Base-by-base conservation (phyloP, 2,797 vertebrate genomes). In the Lutjanus campechanus region DNA sequence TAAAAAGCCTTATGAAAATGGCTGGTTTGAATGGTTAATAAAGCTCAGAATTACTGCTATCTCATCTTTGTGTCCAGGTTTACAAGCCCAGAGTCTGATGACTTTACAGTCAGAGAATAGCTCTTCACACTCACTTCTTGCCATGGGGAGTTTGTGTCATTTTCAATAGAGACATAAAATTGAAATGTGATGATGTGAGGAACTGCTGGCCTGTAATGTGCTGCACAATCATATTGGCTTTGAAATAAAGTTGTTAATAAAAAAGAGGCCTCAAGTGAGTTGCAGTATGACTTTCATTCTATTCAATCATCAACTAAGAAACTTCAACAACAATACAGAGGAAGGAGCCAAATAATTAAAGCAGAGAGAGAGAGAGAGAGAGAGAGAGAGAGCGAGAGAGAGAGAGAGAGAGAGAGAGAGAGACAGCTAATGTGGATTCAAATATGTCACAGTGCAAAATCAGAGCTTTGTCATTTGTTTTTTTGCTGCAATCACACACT, bases 201-300 rank as follows among this genome's bases (percentile, higher is more conserved):
- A 43, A 54, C 51, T 36, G 56, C 75, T 47, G 44, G 56, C 51
- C 49, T 62, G 65, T 9, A 68, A 65, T 12, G 17, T 46, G 44
- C 29, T 20, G 29, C 36, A 10, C 36, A 60, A 50, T 64, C 53
- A 69, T 44, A 63, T 60, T 16, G 71, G 53, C 55, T 69, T 84
- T 73, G 22, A 86, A 72, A 83, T 83, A 17, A 81, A 86, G 40
- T 13, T 69, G 63, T 46, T 76, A 20, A 72, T 74, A 56, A 77
- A 80, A 65, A 60, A 10, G 47, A 76, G 13, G 7, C 62, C 12
- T n/a, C 0, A 5, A 65, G 20, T 79, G 54, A 81, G 64, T 36
- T 66, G 40, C 41, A 66, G 9, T 7, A 12, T 13, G 49, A 64
- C 68, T 56, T 53, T 79, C 65, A 77, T 11, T 64, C 67, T 53